A percentile compares a stretch with the other conserved stretches of the same genome.
Conservation (phyloP, 2,888 invertebrate species). For the Protophormia terraenovae region DNA sequence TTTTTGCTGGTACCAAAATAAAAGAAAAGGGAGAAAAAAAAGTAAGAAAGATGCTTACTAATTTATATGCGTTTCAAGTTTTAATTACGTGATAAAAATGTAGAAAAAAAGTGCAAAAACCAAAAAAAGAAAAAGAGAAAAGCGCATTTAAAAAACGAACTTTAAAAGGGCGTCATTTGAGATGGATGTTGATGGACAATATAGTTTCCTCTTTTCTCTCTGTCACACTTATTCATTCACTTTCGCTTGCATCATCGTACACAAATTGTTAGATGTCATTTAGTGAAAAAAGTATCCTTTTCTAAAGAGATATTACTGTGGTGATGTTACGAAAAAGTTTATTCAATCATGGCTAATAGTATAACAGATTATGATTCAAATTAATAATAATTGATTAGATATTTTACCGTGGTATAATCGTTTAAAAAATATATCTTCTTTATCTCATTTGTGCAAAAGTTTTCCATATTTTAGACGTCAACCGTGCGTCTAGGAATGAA, state of each 20-base stretch:
- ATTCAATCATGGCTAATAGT: no score
- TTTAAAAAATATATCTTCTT: no score
- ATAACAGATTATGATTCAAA: no score
- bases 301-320: constrained; percentile 1
- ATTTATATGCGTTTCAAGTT: constrained; percentile 80
- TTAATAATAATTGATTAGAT: no score
- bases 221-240: neutral
- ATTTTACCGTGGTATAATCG: no score
- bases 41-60: constrained; percentile 72
- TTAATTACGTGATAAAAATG: constrained; percentile 78
- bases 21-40: constrained; percentile 6
- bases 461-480: no score
- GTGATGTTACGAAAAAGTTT: neutral
- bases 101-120: constrained; percentile 24
- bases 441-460: no score
- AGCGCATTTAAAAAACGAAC: constrained; percentile 65
- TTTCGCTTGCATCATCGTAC: constrained; percentile 14
- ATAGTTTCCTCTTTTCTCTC: constrained; percentile 27
- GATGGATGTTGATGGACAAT: constrained; percentile 66
- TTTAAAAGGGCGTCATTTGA: constrained; percentile 63
- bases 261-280: constrained; percentile 27
- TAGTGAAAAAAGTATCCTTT: constrained; percentile 8
- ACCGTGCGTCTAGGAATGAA: no score
- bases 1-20: constrained; percentile 47
- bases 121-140: constrained; percentile 9